phyloP scores from a whole-genome alignment of 2,888 invertebrate species.

The Idaea straminata region DNA sequence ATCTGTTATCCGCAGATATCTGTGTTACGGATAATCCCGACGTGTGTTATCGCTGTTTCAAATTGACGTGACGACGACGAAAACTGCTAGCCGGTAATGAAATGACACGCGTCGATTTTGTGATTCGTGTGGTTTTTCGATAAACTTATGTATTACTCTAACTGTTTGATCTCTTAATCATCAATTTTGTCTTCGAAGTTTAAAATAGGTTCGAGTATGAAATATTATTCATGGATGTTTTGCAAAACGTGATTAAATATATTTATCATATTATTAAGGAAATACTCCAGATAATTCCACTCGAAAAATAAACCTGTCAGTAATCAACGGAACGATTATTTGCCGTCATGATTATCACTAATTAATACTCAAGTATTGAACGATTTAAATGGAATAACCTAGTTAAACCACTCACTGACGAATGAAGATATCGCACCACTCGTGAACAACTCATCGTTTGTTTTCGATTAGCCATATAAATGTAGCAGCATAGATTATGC shows the following conservation, averaged over 20 bases:
- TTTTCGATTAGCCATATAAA: conserved; percentile 43
- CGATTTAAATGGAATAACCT: conserved; percentile 73
- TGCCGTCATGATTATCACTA: conserved; percentile 67
- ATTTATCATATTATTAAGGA: conserved; percentile 44
- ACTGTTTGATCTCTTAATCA: background rate
- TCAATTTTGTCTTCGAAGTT: background rate
- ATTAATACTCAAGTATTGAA: conserved; percentile 66
- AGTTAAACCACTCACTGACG: conserved; percentile 61
- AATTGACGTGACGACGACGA: background rate
- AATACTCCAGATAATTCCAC: conserved; percentile 59
- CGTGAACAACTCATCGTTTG: conserved; percentile 54
- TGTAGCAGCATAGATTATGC: conserved; percentile 67
- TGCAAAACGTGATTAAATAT: conserved; percentile 24
- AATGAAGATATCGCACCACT: conserved; percentile 53
- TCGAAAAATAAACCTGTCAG: conserved; percentile 56
- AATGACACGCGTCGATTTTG: conserved; percentile 33
- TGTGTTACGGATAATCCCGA: conserved; percentile 45
- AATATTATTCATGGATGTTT: background rate
- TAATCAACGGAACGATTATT: conserved; percentile 63
- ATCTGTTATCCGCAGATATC: conserved; percentile 36
- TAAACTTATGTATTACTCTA: background rate
- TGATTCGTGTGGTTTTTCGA: conserved; percentile 6
- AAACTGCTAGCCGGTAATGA: conserved; percentile 28
- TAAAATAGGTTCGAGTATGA: background rate
- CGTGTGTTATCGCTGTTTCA: conserved; percentile 37